These are phyloP conservation scores for Lasioglossum albipes DNA, from an alignment of 1,140 invertebrate genomes.

Conservation along the genomic window DNA sequence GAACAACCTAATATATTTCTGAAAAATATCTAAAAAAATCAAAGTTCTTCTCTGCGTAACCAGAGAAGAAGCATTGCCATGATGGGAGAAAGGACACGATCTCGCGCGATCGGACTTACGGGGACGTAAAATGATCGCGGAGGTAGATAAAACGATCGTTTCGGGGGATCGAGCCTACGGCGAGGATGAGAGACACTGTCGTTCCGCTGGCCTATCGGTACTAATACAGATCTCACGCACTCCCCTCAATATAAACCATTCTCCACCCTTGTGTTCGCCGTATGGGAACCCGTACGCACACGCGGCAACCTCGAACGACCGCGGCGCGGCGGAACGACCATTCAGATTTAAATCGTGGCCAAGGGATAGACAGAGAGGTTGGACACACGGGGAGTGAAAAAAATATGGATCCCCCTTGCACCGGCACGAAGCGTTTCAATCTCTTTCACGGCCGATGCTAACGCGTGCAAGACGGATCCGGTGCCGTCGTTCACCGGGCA, in stretches of 20 bases:
- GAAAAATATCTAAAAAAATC: no score
- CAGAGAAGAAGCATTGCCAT: no score
- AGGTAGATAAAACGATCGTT: neutral
- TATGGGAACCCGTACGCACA: slow-evolving; percentile 71
- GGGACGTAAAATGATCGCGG: neutral
- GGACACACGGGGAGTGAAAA: slow-evolving; percentile 43
- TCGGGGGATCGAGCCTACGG: neutral
- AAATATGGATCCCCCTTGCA: slow-evolving; percentile 73
- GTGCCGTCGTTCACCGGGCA: neutral
- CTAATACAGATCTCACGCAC: slow-evolving; percentile 80
- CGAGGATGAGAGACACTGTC: slow-evolving; percentile 72
- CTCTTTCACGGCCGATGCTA: slow-evolving; percentile 63
- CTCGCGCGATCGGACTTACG: neutral
- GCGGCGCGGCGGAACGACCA: slow-evolving; percentile 66
- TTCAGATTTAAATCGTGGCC: slow-evolving; percentile 79
- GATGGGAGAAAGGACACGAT: no score
- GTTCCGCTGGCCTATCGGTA: slow-evolving; percentile 68
- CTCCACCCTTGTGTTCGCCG: slow-evolving; percentile 68
- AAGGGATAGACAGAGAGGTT: neutral
- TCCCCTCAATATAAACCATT: slow-evolving; percentile 77
- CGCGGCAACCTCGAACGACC: slow-evolving; percentile 62
- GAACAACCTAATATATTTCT: no score
- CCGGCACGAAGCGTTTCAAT: slow-evolving; percentile 70
- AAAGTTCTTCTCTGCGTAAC: no score
- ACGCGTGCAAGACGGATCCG: slow-evolving; percentile 13